Evolutionary conservation across 1,140 invertebrate species (phyloP).

Genomic region (Dendrolimus punctatus): DNA sequence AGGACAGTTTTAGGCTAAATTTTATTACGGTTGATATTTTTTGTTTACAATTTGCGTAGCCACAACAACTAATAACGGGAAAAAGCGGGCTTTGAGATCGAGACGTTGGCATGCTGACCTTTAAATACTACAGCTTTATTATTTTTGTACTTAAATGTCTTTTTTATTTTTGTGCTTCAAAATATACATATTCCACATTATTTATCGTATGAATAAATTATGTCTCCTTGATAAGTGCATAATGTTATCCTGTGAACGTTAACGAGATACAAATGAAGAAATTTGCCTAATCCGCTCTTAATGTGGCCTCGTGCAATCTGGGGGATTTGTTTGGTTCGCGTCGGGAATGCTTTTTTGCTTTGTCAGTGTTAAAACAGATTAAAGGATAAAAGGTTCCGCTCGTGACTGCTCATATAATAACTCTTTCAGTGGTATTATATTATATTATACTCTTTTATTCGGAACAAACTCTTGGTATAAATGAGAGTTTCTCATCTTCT

Average conservation of each 20-base stretch:
- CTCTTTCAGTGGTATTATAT: conserved; percentile 23
- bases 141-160: too few species aligned
- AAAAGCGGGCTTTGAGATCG: too few species aligned
- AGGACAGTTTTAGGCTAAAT: too few species aligned
- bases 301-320: conserved; percentile 39
- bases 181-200: too few species aligned
- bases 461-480: not conserved
- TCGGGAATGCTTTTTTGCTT: conserved; percentile 31
- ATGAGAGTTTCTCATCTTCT: not conserved
- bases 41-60: too few species aligned
- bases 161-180: too few species aligned
- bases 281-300: conserved; percentile 44
- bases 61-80: too few species aligned
- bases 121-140: too few species aligned
- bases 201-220: conserved; percentile 7
- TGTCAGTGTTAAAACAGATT: conserved; percentile 49
- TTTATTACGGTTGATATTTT: too few species aligned
- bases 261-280: conserved; percentile 21
- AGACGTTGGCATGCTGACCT: too few species aligned
- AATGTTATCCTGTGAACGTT: conserved; percentile 11
- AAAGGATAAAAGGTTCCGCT: conserved; percentile 24
- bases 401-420: conserved; percentile 27
- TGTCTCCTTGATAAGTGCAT: conserved; percentile 10
- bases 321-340: conserved; percentile 37
- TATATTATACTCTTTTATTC: not conserved